phyloP scores from a whole-genome alignment of 2,113 vertebrate genomes.

The Rhynchomys soricoides region DNA sequence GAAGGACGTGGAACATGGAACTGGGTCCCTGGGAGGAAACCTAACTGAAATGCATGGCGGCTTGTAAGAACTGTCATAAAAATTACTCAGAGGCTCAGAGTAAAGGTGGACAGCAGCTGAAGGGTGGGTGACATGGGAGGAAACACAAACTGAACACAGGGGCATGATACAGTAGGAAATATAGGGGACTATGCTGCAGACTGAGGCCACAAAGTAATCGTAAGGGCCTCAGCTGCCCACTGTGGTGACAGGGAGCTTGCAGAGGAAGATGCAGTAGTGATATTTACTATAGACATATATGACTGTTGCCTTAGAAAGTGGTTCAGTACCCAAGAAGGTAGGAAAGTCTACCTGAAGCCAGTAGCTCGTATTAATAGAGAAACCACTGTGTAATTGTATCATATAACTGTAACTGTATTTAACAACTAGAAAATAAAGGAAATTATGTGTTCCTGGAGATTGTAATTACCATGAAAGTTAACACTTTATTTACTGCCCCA shows the following conservation, averaged over 20 bases:
- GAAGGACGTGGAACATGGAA: not conserved
- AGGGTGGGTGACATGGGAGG: not conserved
- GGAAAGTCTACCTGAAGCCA: not conserved
- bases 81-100: not conserved
- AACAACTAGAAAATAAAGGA: not conserved
- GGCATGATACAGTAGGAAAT: not conserved
- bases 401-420: slow-evolving; percentile 2
- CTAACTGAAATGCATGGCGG: not conserved
- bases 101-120: not conserved
- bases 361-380: slow-evolving; percentile 13
- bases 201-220: accelerated
- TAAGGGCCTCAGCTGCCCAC: not conserved
- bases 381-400: not conserved
- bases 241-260: not conserved
- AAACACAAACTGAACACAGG: accelerated
- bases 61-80: not conserved
- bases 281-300: slow-evolving; percentile 15
- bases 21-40: not conserved
- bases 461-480: slow-evolving; percentile 49
- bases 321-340: not conserved
- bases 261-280: not conserved
- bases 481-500: slow-evolving; percentile 8
- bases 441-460: slow-evolving; percentile 40
- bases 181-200: not conserved
- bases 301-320: not conserved